Conservation (phyloP, 2,888 invertebrate species). For the Drosophila neonasuta region DNA sequence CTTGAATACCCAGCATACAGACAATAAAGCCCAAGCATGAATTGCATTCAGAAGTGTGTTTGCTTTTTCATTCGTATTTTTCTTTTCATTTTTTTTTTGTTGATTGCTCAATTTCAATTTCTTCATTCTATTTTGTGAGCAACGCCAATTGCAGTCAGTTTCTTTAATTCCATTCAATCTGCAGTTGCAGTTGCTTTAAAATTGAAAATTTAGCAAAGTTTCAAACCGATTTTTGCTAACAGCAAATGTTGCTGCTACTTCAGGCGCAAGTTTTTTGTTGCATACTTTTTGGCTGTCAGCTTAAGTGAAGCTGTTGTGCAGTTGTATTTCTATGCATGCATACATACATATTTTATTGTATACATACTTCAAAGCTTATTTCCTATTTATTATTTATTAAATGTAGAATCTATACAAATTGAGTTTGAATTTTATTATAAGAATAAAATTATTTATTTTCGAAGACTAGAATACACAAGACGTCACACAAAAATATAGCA, state of each 20-base stretch:
- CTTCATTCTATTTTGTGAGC: conserved; percentile 1
- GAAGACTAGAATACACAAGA: too few species aligned
- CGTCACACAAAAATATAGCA: too few species aligned
- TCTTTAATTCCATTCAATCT: not conserved
- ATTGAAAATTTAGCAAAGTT: conserved; percentile 33
- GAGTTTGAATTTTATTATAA: too few species aligned
- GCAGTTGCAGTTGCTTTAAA: not conserved
- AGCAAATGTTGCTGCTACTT: not conserved
- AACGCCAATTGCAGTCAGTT: not conserved
- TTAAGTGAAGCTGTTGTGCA: not conserved
- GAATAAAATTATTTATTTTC: too few species aligned
- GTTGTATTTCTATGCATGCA: not conserved
- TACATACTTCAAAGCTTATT: not conserved
- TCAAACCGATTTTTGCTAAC: conserved; percentile 18
- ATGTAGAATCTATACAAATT: too few species aligned
- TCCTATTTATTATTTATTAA: too few species aligned
- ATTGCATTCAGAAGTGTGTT: conserved; percentile 21
- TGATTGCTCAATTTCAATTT: not conserved
- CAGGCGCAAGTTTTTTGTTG: not conserved
- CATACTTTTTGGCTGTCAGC: conserved; percentile 31
- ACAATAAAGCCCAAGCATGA: conserved; percentile 14
- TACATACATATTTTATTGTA: not conserved
- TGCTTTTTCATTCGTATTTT: not conserved
- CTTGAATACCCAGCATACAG: conserved; percentile 39
- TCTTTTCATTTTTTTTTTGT: not conserved